Base-by-base conservation (phyloP, 2,113 vertebrate species). In the Melospiza georgiana region DNA sequence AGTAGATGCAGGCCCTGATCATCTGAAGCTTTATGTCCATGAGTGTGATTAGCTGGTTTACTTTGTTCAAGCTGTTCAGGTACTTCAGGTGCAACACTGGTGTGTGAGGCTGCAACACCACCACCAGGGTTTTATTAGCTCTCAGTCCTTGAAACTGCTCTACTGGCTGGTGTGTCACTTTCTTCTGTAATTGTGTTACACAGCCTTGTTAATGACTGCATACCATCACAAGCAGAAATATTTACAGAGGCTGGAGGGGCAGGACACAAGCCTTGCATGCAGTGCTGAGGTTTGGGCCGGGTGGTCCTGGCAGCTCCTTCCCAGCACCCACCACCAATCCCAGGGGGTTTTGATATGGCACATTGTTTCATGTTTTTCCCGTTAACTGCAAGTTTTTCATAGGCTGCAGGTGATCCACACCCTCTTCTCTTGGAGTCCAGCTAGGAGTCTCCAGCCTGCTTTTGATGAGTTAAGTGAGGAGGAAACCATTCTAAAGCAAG, bases 301-400 rank as follows among this genome's bases (percentile, higher is more conserved):
- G n/a, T 78, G 24, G 20, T 75, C 48, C 78, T 5, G 1, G 16
- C 24, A 75, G 33, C 16, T 1, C 43, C 17, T 62, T 78, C 43
- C n/a, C 2, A 2, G 35, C 39, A 81, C 23, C 23, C 54, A 43
- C 13, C 57, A 67, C 5, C 39, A 44, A 5, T 35, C 25, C 23
- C 0, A 0, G 0, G 15, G 4, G 2, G 14, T 44, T 92, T 84
- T 58, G 20, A 9, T 16, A 19, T 48, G 49, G 37, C 1, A 2
- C 21, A 51, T 66, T 4, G 4, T 74, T 91, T 69, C 3, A 15
- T 17, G 31, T 39, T 82, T 82, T 25, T 9, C 11, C 27, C 49
- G 2, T 0, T n/a, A 62, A 51, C 18, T 73, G 31, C 51, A 71
- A 22, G 35, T 52, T 91, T 93, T 86, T 77, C 2, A 2, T 44